Base-by-base conservation (phyloP, 2,113 vertebrate genomes). In the Halcyon senegalensis region DNA sequence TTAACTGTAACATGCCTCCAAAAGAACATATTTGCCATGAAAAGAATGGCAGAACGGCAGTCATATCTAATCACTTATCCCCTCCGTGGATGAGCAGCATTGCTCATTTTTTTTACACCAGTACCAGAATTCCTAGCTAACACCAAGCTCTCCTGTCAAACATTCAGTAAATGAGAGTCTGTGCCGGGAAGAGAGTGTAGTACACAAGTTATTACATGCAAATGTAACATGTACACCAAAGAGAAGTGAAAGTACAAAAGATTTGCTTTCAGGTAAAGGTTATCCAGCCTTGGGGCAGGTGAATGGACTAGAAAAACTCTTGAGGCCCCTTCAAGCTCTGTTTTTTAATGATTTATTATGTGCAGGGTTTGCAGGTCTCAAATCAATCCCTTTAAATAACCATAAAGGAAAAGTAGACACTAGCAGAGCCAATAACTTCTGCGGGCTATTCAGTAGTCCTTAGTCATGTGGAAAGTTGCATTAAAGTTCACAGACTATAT, bases 391-490 rank as follows among this genome's bases (percentile, higher is more conserved):
- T 96, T 96, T 91, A 94, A 94, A 97, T 37, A 94, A 91, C 87
- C 67, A 94, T 84, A 94, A 91, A 94, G 89, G 67, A 95, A 87
- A 94, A 96, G 93, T 94, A 95, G 96, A 94, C 95, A 91, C 91
- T 3, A 91, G 70, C 94, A 79, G 95, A 94, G 95, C 89, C 96
- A 94, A 76, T 90, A 96, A 77, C 93, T 94, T 89, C 84, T 94
- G 94, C 10, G 58, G 87, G 92, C 96, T 96, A 96, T 96, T 97
- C 94, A 97, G 92, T 53, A 94, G 94, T 72, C 96, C 95, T 96
- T 94, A 96, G 91, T 95, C 95, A 97, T 96, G 94, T 94, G 95
- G 94, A 94, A 96, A 96, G 94, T 76, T 76, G 92, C 89, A 96
- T 83, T 96, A 74, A 95, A 96, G 95, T 96, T 96, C 96, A 93